Percentiles rank a stretch among this genome's conserved stretches.
These are phyloP conservation scores for Isurus oxyrinchus DNA, from an alignment of 2,113 vertebrate species.

Conservation along the genomic window DNA sequence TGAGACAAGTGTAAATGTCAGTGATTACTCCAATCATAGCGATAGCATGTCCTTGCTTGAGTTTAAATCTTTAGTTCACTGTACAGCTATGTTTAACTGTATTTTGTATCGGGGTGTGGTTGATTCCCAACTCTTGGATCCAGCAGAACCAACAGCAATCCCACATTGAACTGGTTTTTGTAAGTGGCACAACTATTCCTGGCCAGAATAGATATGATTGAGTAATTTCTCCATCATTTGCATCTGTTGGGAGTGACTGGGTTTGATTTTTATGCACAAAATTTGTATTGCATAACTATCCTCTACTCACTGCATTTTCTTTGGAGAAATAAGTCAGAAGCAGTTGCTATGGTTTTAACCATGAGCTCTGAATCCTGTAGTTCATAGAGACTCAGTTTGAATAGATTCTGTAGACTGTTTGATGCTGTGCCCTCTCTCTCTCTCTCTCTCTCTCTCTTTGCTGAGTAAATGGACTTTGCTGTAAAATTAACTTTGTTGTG, in stretches of 20 bases:
- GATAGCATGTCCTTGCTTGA: background rate
- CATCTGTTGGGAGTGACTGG: background rate
- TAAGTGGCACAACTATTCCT: background rate
- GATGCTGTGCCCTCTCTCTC: no score
- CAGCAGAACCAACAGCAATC: background rate
- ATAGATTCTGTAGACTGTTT: background rate
- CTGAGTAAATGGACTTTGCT: background rate
- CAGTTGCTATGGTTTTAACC: background rate
- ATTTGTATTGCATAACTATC: background rate
- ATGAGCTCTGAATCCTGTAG: background rate
- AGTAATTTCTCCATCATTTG: background rate
- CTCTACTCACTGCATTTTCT: background rate
- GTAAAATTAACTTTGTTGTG: background rate
- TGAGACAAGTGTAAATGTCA: slow-evolving; percentile 5
- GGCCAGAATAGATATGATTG: background rate
- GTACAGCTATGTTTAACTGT: background rate
- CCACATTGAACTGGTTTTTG: background rate
- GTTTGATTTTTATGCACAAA: background rate
- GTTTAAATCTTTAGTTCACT: background rate
- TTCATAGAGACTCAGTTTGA: background rate
- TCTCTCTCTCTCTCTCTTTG: background rate
- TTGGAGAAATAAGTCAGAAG: background rate
- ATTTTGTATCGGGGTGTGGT: background rate
- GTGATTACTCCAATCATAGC: background rate
- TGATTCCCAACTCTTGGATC: background rate